phyloP scores from a whole-genome alignment of 2,888 invertebrate species.

The Agrotis clavis region DNA sequence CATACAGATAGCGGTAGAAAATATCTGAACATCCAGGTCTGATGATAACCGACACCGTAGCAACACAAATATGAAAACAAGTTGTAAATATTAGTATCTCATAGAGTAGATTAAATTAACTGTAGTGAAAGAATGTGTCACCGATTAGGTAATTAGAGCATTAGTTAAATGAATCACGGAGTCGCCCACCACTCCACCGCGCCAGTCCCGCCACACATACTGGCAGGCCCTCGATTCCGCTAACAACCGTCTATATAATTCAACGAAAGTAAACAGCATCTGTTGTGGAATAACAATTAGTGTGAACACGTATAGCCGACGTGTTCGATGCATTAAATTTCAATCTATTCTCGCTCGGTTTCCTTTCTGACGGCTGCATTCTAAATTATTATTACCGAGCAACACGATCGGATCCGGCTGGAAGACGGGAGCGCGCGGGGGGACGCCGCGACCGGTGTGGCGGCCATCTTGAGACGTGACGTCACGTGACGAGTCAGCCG shows the following conservation, averaged over 20 bases:
- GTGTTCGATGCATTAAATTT: slow-evolving; percentile 88
- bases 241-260: slow-evolving; percentile 82
- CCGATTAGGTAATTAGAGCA: slow-evolving; percentile 67
- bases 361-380: slow-evolving; percentile 88
- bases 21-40: not conserved
- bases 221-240: slow-evolving; percentile 78
- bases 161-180: slow-evolving; percentile 78
- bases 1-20: slow-evolving; percentile 3
- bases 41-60: not conserved
- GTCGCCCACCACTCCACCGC: slow-evolving; percentile 44
- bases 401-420: slow-evolving; percentile 87
- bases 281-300: slow-evolving; percentile 88
- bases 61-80: slow-evolving; percentile 14
- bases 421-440: slow-evolving; percentile 83
- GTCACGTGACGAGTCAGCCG: slow-evolving; percentile 91
- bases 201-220: slow-evolving; percentile 71
- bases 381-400: slow-evolving; percentile 87
- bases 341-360: slow-evolving; percentile 89
- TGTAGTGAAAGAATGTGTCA: slow-evolving; percentile 54
- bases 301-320: slow-evolving; percentile 80
- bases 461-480: slow-evolving; percentile 91
- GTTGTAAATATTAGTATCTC: slow-evolving; percentile 16
- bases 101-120: slow-evolving; percentile 28
- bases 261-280: slow-evolving; percentile 90
- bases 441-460: slow-evolving; percentile 84